These are phyloP conservation scores for Eulacestoma nigropectus DNA, from an alignment of 2,113 vertebrate species.

Conservation along the genomic window DNA sequence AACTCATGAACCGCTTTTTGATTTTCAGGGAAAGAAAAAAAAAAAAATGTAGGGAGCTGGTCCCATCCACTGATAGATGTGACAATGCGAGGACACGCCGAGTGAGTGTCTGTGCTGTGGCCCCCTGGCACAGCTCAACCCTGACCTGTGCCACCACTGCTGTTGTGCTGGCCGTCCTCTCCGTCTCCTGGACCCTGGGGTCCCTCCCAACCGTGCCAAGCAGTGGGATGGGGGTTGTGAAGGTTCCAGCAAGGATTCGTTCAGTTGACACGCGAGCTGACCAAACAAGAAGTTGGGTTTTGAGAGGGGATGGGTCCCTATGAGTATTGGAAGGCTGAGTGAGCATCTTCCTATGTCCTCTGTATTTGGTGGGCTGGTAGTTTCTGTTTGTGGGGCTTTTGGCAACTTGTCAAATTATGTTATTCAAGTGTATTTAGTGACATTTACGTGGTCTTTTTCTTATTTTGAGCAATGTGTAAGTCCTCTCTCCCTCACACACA, in stretches of 20 bases:
- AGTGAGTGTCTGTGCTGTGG: rapidly evolving
- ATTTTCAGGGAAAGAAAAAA: constrained; percentile 31
- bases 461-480: neutral
- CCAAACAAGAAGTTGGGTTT: neutral
- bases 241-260: neutral
- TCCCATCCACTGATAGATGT: neutral
- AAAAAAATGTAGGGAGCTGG: constrained; percentile 28
- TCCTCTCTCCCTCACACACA: neutral
- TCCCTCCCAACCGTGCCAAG: neutral
- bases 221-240: neutral
- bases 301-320: rapidly evolving
- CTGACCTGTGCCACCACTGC: rapidly evolving
- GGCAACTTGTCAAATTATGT: neutral
- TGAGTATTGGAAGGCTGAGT: neutral
- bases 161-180: neutral
- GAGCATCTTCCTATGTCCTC: neutral
- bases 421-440: neutral
- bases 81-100: neutral
- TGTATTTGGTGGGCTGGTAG: neutral
- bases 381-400: neutral
- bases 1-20: constrained; percentile 74
- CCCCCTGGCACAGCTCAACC: neutral
- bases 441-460: neutral
- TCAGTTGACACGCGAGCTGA: rapidly evolving
- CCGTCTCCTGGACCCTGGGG: neutral